Evolutionary conservation across 2,888 invertebrate genomes (phyloP).

Genomic region (Gastrophysa polygoni): DNA sequence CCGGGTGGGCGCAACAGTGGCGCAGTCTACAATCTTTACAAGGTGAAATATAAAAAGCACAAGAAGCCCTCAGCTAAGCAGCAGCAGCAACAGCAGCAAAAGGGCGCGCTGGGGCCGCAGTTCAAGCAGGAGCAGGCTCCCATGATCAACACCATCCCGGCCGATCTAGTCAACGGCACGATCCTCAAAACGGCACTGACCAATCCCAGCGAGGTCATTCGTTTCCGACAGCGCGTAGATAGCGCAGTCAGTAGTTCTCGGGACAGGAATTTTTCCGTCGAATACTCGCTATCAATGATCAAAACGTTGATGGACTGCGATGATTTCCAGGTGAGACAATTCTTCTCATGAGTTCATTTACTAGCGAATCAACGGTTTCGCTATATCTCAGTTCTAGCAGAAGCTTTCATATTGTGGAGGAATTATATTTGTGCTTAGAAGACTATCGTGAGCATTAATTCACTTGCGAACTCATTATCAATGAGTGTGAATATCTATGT

Average conservation of each 20-base stretch:
- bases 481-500: no score
- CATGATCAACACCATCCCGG: constrained; percentile 60
- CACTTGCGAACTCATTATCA: no score
- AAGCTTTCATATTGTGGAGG: no score
- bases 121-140: constrained; percentile 43
- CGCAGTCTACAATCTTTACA: constrained; percentile 98
- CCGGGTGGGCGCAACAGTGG: constrained; percentile 99
- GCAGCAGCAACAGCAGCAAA: constrained; percentile 50
- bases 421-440: no score
- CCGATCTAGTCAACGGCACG: constrained; percentile 87
- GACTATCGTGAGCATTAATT: no score
- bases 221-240: constrained; percentile 85
- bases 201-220: constrained; percentile 91
- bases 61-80: constrained; percentile 72
- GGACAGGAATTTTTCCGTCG: constrained; percentile 79
- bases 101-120: constrained; percentile 45
- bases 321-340: constrained; percentile 86
- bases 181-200: constrained; percentile 94
- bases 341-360: no score
- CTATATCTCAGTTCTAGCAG: no score
- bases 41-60: constrained; percentile 98
- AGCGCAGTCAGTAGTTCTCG: constrained; percentile 87
- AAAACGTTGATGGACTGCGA: constrained; percentile 94
- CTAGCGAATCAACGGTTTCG: no score
- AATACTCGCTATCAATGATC: constrained; percentile 87